A percentile compares a stretch with the other conserved stretches of the same genome.
phyloP scores from a whole-genome alignment of 2,797 vertebrate genomes.

The Delichon dasypus region DNA sequence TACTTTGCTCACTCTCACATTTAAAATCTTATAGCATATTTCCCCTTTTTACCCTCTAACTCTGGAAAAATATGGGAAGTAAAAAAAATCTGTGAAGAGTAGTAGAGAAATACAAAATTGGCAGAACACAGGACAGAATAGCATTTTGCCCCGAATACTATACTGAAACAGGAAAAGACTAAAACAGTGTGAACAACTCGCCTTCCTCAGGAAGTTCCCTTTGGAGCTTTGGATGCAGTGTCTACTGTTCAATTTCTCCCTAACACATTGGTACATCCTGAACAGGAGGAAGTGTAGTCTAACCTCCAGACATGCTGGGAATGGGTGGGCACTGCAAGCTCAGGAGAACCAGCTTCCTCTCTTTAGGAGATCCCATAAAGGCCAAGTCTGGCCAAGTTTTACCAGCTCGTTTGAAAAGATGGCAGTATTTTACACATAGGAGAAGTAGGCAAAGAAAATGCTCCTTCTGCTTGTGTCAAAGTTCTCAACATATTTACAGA shows the following conservation, averaged over 20 bases:
- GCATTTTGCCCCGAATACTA: background rate
- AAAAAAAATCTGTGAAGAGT: background rate
- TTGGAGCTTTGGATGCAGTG: background rate
- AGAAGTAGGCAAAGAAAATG: background rate
- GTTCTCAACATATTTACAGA: background rate
- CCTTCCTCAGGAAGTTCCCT: conserved; percentile 36
- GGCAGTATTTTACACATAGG: background rate
- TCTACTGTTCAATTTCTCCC: background rate
- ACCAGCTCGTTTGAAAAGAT: background rate
- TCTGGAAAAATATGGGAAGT: background rate
- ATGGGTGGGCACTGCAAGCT: background rate
- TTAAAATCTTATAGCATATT: background rate
- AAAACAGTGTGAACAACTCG: background rate
- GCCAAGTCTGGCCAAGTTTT: background rate
- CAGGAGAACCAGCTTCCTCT: background rate
- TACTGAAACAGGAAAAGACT: conserved; percentile 2
- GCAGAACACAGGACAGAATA: background rate
- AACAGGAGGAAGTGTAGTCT: background rate
- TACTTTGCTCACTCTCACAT: background rate
- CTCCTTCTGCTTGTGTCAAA: background rate
- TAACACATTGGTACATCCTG: background rate
- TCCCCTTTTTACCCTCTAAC: background rate
- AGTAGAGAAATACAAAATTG: background rate
- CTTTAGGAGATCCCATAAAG: background rate
- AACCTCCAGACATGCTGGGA: background rate